phyloP scores from a whole-genome alignment of 2,888 invertebrate species.

The Drosophila maculinotata region DNA sequence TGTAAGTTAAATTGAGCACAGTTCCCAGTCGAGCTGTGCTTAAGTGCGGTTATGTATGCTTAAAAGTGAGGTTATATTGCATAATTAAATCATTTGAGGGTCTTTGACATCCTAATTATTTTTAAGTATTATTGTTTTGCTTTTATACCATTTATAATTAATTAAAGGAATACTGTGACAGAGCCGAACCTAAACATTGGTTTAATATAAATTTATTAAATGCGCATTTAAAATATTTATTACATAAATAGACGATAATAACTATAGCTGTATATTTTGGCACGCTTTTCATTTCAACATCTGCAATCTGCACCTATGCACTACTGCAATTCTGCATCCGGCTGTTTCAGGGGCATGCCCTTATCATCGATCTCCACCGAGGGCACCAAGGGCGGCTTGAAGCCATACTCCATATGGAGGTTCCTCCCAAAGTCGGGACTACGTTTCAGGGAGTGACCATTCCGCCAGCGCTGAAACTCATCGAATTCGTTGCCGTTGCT shows the following conservation, averaged over 20 bases:
- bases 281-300: slow-evolving; percentile 53
- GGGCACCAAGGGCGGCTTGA: slow-evolving; percentile 92
- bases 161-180: no score
- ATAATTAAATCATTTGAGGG: no score
- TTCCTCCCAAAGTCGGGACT: slow-evolving; percentile 87
- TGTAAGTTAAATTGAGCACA: background rate
- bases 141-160: no score
- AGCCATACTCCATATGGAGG: slow-evolving; percentile 92
- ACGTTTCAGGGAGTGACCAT: slow-evolving; percentile 86
- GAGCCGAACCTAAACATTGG: background rate
- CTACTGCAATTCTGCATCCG: slow-evolving; percentile 47
- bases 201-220: slow-evolving; percentile 55
- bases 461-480: slow-evolving; percentile 83
- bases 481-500: slow-evolving; percentile 64
- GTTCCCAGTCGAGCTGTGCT: slow-evolving; percentile 3
- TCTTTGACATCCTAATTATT: no score
- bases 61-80: background rate
- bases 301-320: background rate
- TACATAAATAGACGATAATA: slow-evolving; percentile 65
- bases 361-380: slow-evolving; percentile 92
- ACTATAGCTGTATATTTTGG: slow-evolving; percentile 72
- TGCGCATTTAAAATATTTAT: slow-evolving; percentile 52
- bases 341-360: slow-evolving; percentile 87
- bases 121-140: no score
- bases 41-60: background rate